These are phyloP conservation scores for Eufriesea mexicana DNA, from an alignment of 1,140 invertebrate genomes.

Conservation along the genomic window DNA sequence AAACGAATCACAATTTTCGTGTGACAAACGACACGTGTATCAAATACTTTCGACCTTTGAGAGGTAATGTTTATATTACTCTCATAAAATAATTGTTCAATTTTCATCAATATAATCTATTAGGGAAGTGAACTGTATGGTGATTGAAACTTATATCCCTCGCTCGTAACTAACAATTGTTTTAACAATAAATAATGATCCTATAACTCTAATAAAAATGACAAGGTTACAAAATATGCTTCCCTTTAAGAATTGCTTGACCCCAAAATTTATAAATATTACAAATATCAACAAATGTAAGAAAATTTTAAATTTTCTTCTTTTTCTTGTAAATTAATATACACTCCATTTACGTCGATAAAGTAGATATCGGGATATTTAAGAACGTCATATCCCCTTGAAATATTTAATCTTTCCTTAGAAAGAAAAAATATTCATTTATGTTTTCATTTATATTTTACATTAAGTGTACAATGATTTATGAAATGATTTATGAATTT, in stretches of 20 bases:
- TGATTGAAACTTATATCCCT: conserved; percentile 9
- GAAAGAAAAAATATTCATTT: background rate
- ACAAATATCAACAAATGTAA: too few species aligned
- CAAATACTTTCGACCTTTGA: background rate
- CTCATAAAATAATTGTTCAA: conserved; percentile 34
- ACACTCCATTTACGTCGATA: background rate
- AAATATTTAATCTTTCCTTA: background rate
- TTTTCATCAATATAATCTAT: background rate
- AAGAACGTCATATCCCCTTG: background rate
- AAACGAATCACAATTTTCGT: background rate
- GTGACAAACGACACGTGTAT: background rate
- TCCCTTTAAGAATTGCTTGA: too few species aligned
- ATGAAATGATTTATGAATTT: too few species aligned
- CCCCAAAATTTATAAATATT: background rate
- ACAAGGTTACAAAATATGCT: background rate
- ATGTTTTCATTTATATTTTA: background rate
- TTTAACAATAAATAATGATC: background rate
- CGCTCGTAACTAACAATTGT: background rate
- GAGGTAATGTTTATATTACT: background rate
- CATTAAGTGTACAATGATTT: background rate
- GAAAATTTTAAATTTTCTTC: background rate
- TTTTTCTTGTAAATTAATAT: background rate
- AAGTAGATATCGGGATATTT: background rate
- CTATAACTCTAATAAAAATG: background rate
- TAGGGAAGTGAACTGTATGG: conserved; percentile 1